Base-by-base conservation (phyloP, 2,888 invertebrate genomes). In the Sclerodermus sp. region DNA sequence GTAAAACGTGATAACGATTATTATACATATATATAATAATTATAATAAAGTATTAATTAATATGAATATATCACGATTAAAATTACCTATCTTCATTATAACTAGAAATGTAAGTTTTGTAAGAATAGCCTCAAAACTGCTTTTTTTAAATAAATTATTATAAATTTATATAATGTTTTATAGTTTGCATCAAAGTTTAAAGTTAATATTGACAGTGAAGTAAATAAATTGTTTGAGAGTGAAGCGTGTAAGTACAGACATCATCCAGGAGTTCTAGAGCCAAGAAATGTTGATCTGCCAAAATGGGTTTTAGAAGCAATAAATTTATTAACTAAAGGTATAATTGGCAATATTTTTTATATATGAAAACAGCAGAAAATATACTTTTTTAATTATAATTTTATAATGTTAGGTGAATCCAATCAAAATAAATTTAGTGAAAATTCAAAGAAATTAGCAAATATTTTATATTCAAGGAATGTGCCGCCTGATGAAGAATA, bases 241-340 rank as follows among this genome's bases (percentile, higher is more conserved):
- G 76, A 82, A 49, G 79, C 77, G 53, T 67, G 81, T 14, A 89
- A 89, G 73, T 86, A 88, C 0, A 82, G 85, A 45, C 82, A 84
- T 50, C 92, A 93, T 79, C 89, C 90, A 1, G 93, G 93, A 18
- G 82, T 85, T 41, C 77, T 84, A 1, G 81, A 82, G 56, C 75
- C 82, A 1, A 83, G 79, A 62, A 69, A 80, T 1, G 79, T 84
- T 0, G 55, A 74, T 2, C 67, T 91, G 12, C 91, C 92, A 0
- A 75, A 81, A 1, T 80, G 84, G 50, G 81, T 91, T 50, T 70
- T 80, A 17, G 79, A 82, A 16, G 83, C 87, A 1, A 82, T 89
- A 12, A 68, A 79, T 12, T 38, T 14, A 17, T 8, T 13, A 37
- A 38, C 39, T 15, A 9, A 45, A 17, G 5, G 16, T 10, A 31